Percentiles rank a stretch among this genome's conserved stretches.
Evolutionary conservation across 2,113 vertebrate genomes (phyloP).

Genomic region (Hippopotamus amphibius): DNA sequence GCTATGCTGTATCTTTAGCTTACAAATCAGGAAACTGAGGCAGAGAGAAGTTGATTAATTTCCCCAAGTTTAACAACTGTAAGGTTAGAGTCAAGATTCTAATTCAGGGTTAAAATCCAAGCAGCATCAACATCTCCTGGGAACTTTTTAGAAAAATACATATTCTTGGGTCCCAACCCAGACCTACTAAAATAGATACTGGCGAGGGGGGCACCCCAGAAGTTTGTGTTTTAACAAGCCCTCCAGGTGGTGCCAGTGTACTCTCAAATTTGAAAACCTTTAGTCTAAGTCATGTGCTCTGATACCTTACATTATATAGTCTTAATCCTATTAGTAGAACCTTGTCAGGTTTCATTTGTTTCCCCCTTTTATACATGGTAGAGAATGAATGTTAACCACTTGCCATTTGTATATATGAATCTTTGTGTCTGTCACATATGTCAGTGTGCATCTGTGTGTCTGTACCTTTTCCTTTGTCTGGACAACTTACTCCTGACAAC

Average conservation of each 20-base stretch:
- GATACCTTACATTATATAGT: neutral
- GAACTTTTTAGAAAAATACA: neutral
- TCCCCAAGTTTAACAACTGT: neutral
- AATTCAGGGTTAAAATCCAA: neutral
- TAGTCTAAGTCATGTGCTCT: neutral
- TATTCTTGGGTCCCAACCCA: neutral
- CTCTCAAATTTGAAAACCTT: neutral
- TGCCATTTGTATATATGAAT: neutral
- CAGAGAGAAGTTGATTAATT: neutral
- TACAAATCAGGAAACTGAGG: neutral
- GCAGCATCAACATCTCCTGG: neutral
- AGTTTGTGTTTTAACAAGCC: neutral
- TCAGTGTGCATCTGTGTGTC: neutral
- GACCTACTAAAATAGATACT: neutral
- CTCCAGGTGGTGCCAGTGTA: neutral
- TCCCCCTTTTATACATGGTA: neutral
- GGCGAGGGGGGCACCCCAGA: neutral
- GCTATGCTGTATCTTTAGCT: neutral
- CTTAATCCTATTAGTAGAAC: neutral
- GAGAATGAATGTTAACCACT: neutral
- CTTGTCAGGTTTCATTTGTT: neutral
- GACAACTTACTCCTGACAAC: neutral
- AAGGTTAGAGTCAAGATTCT: neutral
- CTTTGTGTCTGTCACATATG: neutral
- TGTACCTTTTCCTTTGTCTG: slow-evolving; percentile 13